phyloP scores from a whole-genome alignment of 1,140 invertebrate genomes.

The Bombyx mori region DNA sequence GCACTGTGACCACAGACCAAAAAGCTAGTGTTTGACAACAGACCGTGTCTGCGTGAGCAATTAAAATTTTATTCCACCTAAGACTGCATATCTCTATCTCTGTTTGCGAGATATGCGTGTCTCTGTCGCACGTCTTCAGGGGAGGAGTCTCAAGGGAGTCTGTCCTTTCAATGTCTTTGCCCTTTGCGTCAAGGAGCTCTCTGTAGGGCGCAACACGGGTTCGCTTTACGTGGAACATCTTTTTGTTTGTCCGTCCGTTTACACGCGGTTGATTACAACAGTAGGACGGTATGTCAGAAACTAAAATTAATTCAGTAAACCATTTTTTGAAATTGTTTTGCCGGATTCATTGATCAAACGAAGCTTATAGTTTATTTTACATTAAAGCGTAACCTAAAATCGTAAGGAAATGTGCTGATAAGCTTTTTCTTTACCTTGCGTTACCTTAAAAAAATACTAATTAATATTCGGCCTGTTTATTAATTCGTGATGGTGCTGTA shows the following conservation, averaged over 20 bases:
- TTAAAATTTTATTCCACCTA: slow-evolving; percentile 70
- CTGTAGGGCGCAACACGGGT: slow-evolving; percentile 46
- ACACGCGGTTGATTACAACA: not conserved
- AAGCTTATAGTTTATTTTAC: too few species aligned
- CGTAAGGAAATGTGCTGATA: too few species aligned
- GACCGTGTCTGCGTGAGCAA: slow-evolving; percentile 51
- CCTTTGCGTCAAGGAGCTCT: slow-evolving; percentile 61
- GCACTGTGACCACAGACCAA: slow-evolving; percentile 5
- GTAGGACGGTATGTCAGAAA: too few species aligned
- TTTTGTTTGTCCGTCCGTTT: not conserved
- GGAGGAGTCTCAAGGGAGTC: slow-evolving; percentile 72
- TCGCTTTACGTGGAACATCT: slow-evolving; percentile 27
- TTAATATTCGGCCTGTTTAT: too few species aligned
- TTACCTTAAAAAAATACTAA: too few species aligned
- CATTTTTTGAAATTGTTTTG: too few species aligned
- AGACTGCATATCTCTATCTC: slow-evolving; percentile 45
- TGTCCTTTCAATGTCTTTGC: slow-evolving; percentile 72
- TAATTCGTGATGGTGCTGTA: too few species aligned
- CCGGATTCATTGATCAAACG: too few species aligned
- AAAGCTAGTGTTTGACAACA: slow-evolving; percentile 37
- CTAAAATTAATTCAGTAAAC: too few species aligned
- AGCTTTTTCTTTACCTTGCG: too few species aligned
- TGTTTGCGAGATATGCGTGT: slow-evolving; percentile 39
- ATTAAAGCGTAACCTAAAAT: too few species aligned
- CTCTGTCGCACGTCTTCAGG: slow-evolving; percentile 56